These are phyloP conservation scores for Teleopsis dalmanni DNA, from an alignment of 1,140 invertebrate species.

Conservation along the genomic window DNA sequence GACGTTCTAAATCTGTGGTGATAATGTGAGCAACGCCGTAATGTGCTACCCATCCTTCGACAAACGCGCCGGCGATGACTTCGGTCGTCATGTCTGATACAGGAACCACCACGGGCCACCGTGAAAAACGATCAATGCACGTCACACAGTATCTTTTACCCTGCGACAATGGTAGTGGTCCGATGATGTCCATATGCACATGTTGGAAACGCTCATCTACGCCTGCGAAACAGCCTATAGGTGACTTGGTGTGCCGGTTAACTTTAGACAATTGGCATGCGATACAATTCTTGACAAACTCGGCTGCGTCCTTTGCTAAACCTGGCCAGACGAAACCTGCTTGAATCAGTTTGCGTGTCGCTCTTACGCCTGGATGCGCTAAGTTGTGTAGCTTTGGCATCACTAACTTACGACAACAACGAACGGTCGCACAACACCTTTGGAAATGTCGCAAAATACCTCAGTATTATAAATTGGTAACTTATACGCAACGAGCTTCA, in stretches of 20 bases:
- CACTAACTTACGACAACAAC: not conserved
- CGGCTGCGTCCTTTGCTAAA: not conserved
- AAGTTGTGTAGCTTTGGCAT: not conserved
- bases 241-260: not conserved
- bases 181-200: slow-evolving; percentile 4
- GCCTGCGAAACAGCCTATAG: not conserved
- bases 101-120: slow-evolving; percentile 15
- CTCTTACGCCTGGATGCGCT: not conserved
- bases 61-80: slow-evolving; percentile 20
- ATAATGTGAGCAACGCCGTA: slow-evolving; percentile 28
- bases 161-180: slow-evolving; percentile 5
- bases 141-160: slow-evolving; percentile 1
- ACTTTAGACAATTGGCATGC: not conserved
- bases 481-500: not conserved
- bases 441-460: not conserved
- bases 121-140: slow-evolving; percentile 3
- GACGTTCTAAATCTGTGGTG: slow-evolving; percentile 38
- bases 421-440: not conserved
- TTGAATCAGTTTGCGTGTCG: not conserved
- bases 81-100: slow-evolving; percentile 23
- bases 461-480: not conserved
- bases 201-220: not conserved
- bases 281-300: not conserved
- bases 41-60: slow-evolving; percentile 31
- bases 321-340: not conserved